Evolutionary conservation across 2,797 vertebrate genomes (phyloP).

Genomic region (Huso huso): DNA sequence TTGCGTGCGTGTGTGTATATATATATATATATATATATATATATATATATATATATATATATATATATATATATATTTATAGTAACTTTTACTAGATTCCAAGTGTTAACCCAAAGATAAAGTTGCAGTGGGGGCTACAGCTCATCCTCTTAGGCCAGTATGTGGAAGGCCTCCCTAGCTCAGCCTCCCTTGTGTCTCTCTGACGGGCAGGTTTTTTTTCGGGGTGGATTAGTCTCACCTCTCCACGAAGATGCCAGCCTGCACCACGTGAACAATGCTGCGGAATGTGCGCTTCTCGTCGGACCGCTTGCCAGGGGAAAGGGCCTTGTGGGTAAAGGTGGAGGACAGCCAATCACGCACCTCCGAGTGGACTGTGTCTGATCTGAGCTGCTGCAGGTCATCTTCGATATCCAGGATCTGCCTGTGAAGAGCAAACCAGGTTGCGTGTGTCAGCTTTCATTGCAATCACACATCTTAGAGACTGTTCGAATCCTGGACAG

Average conservation of each 20-base stretch:
- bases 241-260: slow-evolving; percentile 90
- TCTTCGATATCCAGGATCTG: slow-evolving; percentile 81
- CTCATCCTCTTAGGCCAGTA: background rate
- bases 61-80: slow-evolving; percentile 26
- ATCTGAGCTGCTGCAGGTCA: slow-evolving; percentile 79
- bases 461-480: too few species aligned
- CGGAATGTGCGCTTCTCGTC: slow-evolving; percentile 89
- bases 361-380: slow-evolving; percentile 78
- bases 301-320: slow-evolving; percentile 56
- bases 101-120: slow-evolving; percentile 35
- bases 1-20: too few species aligned
- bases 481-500: too few species aligned
- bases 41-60: slow-evolving; percentile 10
- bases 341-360: slow-evolving; percentile 87
- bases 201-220: slow-evolving; percentile 40
- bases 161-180: slow-evolving; percentile 35
- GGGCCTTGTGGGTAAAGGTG: slow-evolving; percentile 78
- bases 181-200: slow-evolving; percentile 11
- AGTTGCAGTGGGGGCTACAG: too few species aligned
- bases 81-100: slow-evolving; percentile 48
- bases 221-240: slow-evolving; percentile 50
- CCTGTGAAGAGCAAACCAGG: slow-evolving; percentile 38
- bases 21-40: slow-evolving; percentile 28
- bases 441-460: too few species aligned
- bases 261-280: slow-evolving; percentile 86